Percentiles rank a stretch among this genome's conserved stretches.
Evolutionary conservation across 1,140 invertebrate genomes (phyloP).

Genomic region (Acyrthosiphon pisum): DNA sequence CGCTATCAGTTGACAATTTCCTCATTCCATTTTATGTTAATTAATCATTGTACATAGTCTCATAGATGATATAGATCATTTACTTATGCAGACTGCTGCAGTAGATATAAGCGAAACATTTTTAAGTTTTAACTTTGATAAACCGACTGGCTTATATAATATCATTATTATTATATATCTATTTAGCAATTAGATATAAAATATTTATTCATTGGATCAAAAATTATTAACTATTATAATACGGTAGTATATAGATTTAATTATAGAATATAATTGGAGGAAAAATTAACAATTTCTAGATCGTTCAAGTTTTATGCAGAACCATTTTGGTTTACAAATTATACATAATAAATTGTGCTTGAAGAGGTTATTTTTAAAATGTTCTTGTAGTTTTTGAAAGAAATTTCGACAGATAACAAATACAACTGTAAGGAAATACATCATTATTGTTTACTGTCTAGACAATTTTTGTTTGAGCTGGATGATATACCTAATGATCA

Average conservation of each 20-base stretch:
- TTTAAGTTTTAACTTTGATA: neutral
- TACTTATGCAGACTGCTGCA: neutral
- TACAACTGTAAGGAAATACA: no score
- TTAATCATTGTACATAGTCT: neutral
- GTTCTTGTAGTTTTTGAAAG: no score
- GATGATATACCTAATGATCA: no score
- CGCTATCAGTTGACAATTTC: conserved; percentile 13
- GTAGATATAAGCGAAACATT: neutral
- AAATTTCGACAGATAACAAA: no score
- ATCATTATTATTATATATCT: neutral
- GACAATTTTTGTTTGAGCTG: no score
- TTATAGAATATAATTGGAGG: neutral
- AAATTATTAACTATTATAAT: neutral
- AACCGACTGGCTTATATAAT: neutral
- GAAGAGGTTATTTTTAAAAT: no score
- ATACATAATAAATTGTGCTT: no score
- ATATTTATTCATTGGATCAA: neutral
- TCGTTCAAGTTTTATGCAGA: no score
- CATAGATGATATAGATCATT: no score
- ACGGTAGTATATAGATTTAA: neutral
- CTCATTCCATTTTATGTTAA: conserved; percentile 31
- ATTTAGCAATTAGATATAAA: neutral
- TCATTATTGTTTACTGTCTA: no score
- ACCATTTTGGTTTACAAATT: no score
- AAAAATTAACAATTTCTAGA: no score